Percentiles rank a stretch among this genome's conserved stretches.
These are phyloP conservation scores for Busseola fusca DNA, from an alignment of 2,888 invertebrate genomes.

Conservation along the genomic window DNA sequence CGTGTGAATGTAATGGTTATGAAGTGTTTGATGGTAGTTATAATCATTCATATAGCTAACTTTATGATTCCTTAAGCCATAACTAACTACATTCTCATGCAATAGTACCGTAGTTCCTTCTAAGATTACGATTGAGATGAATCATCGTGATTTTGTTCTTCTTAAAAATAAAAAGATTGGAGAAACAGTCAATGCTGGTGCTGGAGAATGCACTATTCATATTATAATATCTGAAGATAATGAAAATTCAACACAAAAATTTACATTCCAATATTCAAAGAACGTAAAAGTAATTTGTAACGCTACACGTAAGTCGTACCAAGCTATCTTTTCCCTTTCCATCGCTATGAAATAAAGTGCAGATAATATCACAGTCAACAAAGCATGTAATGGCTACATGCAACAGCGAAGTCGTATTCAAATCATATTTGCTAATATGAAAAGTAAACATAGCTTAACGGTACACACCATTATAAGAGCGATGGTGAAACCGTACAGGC, in stretches of 20 bases:
- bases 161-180: not conserved
- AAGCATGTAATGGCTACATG: conserved; percentile 43
- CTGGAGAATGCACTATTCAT: not conserved
- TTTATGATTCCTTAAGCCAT: conserved; percentile 44
- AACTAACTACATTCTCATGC: conserved; percentile 11
- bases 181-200: not conserved
- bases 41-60: conserved; percentile 26
- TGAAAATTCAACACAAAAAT: conserved; percentile 5
- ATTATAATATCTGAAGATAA: not conserved
- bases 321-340: conserved; percentile 31
- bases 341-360: conserved; percentile 27
- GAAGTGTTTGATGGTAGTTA: conserved; percentile 41
- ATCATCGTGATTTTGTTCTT: not conserved
- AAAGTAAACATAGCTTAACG: conserved; percentile 71
- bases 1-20: conserved; percentile 51
- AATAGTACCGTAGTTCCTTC: conserved; percentile 3
- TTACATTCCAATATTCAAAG: conserved; percentile 3
- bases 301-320: conserved; percentile 7
- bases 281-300: conserved; percentile 13
- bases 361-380: conserved; percentile 36
- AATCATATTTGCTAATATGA: conserved; percentile 66
- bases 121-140: conserved; percentile 2
- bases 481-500: conserved; percentile 72
- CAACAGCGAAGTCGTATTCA: conserved; percentile 52
- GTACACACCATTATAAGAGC: conserved; percentile 67